Conservation (phyloP, 2,797 vertebrate species). For the Serranus cabrilla region DNA sequence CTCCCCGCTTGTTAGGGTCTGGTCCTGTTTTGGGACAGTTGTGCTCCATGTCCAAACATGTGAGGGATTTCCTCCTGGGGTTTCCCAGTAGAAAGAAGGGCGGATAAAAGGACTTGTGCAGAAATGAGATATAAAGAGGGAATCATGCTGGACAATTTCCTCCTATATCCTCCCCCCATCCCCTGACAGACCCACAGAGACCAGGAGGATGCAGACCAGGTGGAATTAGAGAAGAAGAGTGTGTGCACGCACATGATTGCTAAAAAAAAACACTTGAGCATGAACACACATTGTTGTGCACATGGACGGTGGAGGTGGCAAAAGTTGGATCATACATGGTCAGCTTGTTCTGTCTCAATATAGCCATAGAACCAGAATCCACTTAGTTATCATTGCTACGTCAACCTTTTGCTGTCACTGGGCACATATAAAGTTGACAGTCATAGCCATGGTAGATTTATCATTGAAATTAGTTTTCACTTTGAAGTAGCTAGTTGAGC, state of each 20-base stretch:
- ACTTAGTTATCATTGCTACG: background rate
- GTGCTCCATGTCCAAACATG: slow-evolving; percentile 77
- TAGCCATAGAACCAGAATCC: background rate
- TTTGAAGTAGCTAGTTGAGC: background rate
- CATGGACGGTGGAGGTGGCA: background rate
- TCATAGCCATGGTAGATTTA: background rate
- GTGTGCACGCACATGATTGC: slow-evolving; percentile 14
- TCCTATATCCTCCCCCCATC: slow-evolving; percentile 64
- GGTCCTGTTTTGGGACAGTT: slow-evolving; percentile 78
- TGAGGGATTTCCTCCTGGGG: slow-evolving; percentile 81
- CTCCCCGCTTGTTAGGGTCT: slow-evolving; percentile 76
- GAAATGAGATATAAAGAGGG: slow-evolving; percentile 83
- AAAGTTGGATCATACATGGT: slow-evolving; percentile 38
- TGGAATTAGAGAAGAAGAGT: slow-evolving; percentile 37
- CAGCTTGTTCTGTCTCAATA: slow-evolving; percentile 41
- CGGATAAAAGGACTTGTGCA: slow-evolving; percentile 78
- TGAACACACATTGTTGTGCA: background rate
- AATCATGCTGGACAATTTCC: slow-evolving; percentile 82
- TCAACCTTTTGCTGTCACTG: background rate
- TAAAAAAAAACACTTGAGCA: slow-evolving; percentile 8
- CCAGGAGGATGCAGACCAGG: slow-evolving; percentile 48
- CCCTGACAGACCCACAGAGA: slow-evolving; percentile 62
- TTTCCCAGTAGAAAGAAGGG: slow-evolving; percentile 62
- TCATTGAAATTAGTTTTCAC: background rate
- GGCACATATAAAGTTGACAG: background rate